phyloP scores from a whole-genome alignment of 2,888 invertebrate genomes.

The Acanthosepion lycidas region DNA sequence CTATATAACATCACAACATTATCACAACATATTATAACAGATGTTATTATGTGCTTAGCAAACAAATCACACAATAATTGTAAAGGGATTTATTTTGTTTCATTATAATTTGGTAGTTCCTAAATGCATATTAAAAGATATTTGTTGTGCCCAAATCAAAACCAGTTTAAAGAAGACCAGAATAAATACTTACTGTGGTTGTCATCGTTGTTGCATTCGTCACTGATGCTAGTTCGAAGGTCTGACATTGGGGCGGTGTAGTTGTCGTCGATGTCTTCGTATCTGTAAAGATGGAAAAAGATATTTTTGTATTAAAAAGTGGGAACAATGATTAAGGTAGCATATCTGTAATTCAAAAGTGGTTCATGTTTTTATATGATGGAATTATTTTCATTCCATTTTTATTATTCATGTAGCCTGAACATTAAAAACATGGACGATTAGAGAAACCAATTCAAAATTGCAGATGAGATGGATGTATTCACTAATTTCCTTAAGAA shows the following conservation, averaged over 20 bases:
- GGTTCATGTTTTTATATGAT: neutral
- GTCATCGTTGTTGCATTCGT: conserved; percentile 41
- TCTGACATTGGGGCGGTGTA: conserved; percentile 46
- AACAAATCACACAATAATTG: neutral
- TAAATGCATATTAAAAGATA: neutral
- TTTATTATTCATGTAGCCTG: no score
- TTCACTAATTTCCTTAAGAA: no score
- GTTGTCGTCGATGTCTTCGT: conserved; percentile 48
- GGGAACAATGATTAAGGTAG: neutral
- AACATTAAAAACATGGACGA: no score
- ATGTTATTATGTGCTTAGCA: neutral
- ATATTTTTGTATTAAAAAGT: neutral
- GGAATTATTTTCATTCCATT: no score
- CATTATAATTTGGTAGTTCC: neutral
- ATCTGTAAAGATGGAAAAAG: conserved; percentile 35
- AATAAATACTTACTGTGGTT: conserved; percentile 33
- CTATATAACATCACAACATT: neutral
- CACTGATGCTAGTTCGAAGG: conserved; percentile 45
- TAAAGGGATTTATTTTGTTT: neutral
- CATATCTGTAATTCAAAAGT: neutral
- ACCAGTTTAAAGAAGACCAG: neutral
- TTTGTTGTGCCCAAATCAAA: neutral
- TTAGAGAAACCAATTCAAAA: no score
- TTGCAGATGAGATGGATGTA: no score
- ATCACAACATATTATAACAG: neutral